Base-by-base conservation (phyloP, 2,888 invertebrate species). In the Rhyacophila evoluta region DNA sequence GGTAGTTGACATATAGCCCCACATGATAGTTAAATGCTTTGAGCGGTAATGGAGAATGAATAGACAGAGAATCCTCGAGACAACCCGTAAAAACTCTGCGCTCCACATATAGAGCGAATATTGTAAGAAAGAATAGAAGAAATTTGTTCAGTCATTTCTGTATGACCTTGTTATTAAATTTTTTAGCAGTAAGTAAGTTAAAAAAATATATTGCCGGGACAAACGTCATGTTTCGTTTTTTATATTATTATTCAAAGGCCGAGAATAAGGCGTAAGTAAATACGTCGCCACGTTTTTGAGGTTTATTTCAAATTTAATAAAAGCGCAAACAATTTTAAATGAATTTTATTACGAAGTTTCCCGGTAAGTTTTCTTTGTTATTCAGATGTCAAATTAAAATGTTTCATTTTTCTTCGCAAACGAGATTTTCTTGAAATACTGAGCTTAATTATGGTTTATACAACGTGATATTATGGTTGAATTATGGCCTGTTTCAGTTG, bases 251-350 rank as follows among this genome's bases (percentile, higher is more conserved):
- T 55, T 6, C 5, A 25, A 19, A 1, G 19, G 12, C 1, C 55
- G 10, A 55, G 10, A 15, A 55, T 19, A 33, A 4, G 29, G 29
- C n/a, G 55, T 19, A 19, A 12, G 55, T 55, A 55, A 55, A 55
- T 25, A 55, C 55, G 55, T 19, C 19, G 55, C 55, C 55, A 55
- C 55, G 19, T 55, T 38, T 55, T 55, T 19, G 25, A 8, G 55
- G 55, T 19, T 55, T 55, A 55, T 55, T 55, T 55, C 55, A 55
- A 55, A 55, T 55, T 55, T 55, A 55, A 55, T 55, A 55, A 55
- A 55, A 55, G 19, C 55, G 19, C 55, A 55, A 55, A 55, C 55
- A 55, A 19, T 55, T 19, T 25, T 55, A 55, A 55, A 55, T 55
- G 19, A 25, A 25, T 55, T 55, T 55, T 55, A 55, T 55, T 55